Base-by-base conservation (phyloP, 2,888 invertebrate genomes). In the Blastobasis lacticolella region DNA sequence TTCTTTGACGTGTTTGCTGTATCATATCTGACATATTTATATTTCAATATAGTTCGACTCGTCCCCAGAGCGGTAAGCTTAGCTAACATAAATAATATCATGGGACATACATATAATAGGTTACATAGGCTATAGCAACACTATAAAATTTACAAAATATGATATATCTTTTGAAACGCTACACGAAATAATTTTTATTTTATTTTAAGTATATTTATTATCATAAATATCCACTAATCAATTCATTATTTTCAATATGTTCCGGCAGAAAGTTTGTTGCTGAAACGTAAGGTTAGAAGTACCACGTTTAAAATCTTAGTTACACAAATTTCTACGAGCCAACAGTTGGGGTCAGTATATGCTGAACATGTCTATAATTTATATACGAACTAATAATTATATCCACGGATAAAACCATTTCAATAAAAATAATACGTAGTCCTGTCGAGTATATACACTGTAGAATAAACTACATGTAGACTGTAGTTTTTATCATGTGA, bases 131-230 rank as follows among this genome's bases (percentile, higher is more conserved):
- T 83, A 81, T 80, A 87, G 86, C 85, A 74, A 86, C 76, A 80
- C 86, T 87, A 88, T 87, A 88, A 87, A 88, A 87, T 88, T 87
- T 88, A 88, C 87, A 88, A 88, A 88, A 88, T 88, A 88, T 88
- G 86, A 88, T 87, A 85, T 88, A 84, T 85, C 81, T 82, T 85
- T 79, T 77, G 87, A 83, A 78, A 84, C 72, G 81, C 86, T 86
- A 87, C 83, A 79, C 73, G 83, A 86, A 83, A 83, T 84, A 81
- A 85, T 84, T 77, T 67, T 62, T 59, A 60, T 57, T 68, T 73
- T 60, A 51, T 60, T 62, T 56, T 71, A 42, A 23, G 23, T 23
- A 23, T 23, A 23, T 23, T 23, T 23, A 23, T 23, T 23, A 23
- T 23, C 23, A 23, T 23, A 23, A 76, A 77, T 76, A 82, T 73